A percentile compares a stretch with the other conserved stretches of the same genome.
These are phyloP conservation scores for Trichopoda pennipes DNA, from an alignment of 2,888 invertebrate species.

Conservation along the genomic window DNA sequence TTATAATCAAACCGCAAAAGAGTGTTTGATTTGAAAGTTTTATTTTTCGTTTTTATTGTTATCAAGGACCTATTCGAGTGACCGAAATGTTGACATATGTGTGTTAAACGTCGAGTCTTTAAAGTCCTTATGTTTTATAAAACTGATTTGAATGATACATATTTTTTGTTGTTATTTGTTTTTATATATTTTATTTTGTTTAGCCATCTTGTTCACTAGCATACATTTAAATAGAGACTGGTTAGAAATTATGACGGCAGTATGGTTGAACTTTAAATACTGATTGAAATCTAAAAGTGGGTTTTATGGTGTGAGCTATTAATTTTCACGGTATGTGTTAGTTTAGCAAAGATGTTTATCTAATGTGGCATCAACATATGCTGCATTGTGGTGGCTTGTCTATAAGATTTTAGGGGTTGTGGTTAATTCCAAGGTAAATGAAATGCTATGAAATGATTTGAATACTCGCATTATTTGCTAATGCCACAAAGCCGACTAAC, in stretches of 20 bases:
- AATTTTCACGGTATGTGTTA: conserved; percentile 69
- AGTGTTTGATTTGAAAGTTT: conserved; percentile 63
- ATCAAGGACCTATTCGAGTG: conserved; percentile 63
- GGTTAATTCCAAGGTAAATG: conserved; percentile 52
- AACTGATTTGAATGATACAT: conserved; percentile 80
- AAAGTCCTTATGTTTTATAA: conserved; percentile 71
- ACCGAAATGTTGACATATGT: conserved; percentile 80
- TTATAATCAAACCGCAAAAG: conserved; percentile 65
- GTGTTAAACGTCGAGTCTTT: conserved; percentile 72
- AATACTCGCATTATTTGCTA: conserved; percentile 52
- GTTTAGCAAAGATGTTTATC: conserved; percentile 79
- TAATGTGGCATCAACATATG: conserved; percentile 82
- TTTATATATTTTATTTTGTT: background rate
- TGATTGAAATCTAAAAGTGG: conserved; percentile 70
- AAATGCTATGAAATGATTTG: conserved; percentile 54
- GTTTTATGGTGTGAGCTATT: conserved; percentile 68
- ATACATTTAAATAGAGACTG: conserved; percentile 5
- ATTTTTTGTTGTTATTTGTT: conserved; percentile 32
- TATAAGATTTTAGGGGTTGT: conserved; percentile 53
- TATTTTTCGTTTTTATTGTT: conserved; percentile 70
- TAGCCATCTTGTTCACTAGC: background rate
- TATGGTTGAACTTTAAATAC: conserved; percentile 60
- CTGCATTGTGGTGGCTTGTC: conserved; percentile 66
- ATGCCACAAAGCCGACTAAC: conserved; percentile 53
- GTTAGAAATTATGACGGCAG: conserved; percentile 47